Base-by-base conservation (phyloP, 2,888 invertebrate genomes). In the Tenthredo scrophulariae region DNA sequence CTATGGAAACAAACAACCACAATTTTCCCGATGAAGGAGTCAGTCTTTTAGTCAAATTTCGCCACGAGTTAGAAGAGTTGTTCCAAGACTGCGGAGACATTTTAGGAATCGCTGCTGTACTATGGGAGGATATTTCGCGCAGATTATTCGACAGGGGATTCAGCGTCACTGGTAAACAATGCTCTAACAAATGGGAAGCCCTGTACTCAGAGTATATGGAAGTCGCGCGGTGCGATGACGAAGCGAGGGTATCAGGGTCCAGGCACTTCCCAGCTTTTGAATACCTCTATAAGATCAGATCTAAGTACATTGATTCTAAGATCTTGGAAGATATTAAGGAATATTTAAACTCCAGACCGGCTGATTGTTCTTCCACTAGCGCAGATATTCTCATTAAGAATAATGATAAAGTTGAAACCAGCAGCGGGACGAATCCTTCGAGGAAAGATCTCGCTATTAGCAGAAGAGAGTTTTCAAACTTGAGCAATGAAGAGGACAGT, bases 111-210 rank as follows among this genome's bases (percentile, higher is more conserved):
- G 22, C 83, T 0, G 29, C 26, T 13, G 46, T 83, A 15, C 18
- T 83, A 7, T 83, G 83, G 83, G 83, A 83, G 9, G 67, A 83
- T 33, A 83, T 83, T 50, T 65, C 83, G 1, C 33, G 50, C 18
- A 43, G 50, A 46, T 37, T 83, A 29, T 29, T 33, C 18, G 46
- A 83, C 3, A 15, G 22, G 9, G 83, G 83, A 2, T 65, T 83
- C 67, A 15, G 3, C 0, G 33, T 67, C 10, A 33, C 67, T 4
- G 70, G 33, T 26, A 83, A 46, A 65, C 46, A 83, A 9, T 83
- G 83, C 33, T 43, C 83, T 0, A 18, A 7, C 1, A 29, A 67
- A 70, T 83, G 83, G 83, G 67, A 46, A 15, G 10, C 62, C 18
- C 40, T 80, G 3, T 80, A 80, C 62, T 40, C 80, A 3, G 80